Evolutionary conservation across 2,113 vertebrate genomes (phyloP).

Genomic region (Pangasianodon hypophthalmus): DNA sequence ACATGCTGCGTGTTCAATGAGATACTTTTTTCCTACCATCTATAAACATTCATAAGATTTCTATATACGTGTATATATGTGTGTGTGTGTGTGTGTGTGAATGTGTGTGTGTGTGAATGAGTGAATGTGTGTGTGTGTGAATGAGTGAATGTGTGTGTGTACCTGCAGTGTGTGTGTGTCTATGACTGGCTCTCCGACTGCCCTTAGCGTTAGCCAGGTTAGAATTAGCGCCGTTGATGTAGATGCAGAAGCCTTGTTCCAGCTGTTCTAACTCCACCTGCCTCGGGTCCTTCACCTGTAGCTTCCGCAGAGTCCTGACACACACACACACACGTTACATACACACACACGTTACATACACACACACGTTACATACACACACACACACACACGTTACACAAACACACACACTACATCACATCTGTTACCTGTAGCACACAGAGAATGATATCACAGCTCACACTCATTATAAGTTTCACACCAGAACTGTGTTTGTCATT

Average conservation of each 20-base stretch:
- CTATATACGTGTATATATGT: constrained; percentile 61
- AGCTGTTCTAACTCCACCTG: constrained; percentile 82
- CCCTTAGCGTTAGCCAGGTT: constrained; percentile 58
- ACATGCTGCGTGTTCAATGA: background rate
- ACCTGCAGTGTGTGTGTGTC: constrained; percentile 73
- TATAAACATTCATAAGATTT: background rate
- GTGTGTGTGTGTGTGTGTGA: constrained; percentile 50
- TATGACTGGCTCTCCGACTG: constrained; percentile 59
- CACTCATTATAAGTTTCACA: constrained; percentile 45
- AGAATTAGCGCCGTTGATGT: constrained; percentile 86
- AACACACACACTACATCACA: background rate
- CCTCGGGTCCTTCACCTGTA: constrained; percentile 78
- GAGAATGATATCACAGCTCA: background rate
- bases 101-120: constrained; percentile 38
- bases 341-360: background rate
- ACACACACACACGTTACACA: background rate
- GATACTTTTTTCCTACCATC: background rate
- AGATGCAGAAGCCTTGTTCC: constrained; percentile 91
- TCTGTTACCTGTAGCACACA: background rate
- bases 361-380: background rate
- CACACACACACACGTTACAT: background rate
- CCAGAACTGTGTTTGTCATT: constrained; percentile 64
- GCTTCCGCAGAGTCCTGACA: constrained; percentile 78
- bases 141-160: constrained; percentile 48
- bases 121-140: background rate